Conservation (phyloP, 2,888 invertebrate species). For the Dasypogon diadema region DNA sequence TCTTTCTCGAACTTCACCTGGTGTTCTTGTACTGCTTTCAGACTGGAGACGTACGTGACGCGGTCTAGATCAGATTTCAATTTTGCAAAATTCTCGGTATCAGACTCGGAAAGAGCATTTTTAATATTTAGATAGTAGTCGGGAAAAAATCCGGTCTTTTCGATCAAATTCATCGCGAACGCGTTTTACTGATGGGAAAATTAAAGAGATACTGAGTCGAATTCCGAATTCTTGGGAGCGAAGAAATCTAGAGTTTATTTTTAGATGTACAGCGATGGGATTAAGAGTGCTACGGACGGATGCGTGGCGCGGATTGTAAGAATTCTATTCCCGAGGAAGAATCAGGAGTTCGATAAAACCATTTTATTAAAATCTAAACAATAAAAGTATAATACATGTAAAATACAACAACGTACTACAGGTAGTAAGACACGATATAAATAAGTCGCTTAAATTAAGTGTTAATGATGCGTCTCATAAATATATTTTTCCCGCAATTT, state of each 20-base stretch:
- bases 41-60: slow-evolving; percentile 73
- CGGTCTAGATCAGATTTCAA: slow-evolving; percentile 76
- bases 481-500: slow-evolving; percentile 13
- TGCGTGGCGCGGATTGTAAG: background rate
- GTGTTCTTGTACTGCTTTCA: slow-evolving; percentile 69
- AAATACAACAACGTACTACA: slow-evolving; percentile 3
- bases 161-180: slow-evolving; percentile 61
- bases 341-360: background rate
- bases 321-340: background rate
- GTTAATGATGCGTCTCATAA: background rate
- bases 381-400: background rate
- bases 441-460: slow-evolving; percentile 25
- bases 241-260: slow-evolving; percentile 3
- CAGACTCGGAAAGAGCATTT: slow-evolving; percentile 71
- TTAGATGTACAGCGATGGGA: background rate
- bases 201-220: background rate
- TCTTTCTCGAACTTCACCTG: slow-evolving; percentile 70
- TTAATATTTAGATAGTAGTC: slow-evolving; percentile 75
- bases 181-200: background rate
- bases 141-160: slow-evolving; percentile 72
- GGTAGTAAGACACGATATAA: slow-evolving; percentile 24
- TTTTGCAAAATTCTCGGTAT: slow-evolving; percentile 75
- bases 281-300: slow-evolving; percentile 2
- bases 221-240: background rate
- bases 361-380: slow-evolving; percentile 11